Percentiles rank a stretch among this genome's conserved stretches.
These are phyloP conservation scores for Sebastes diploproa DNA, from an alignment of 2,797 vertebrate genomes.

Conservation along the genomic window DNA sequence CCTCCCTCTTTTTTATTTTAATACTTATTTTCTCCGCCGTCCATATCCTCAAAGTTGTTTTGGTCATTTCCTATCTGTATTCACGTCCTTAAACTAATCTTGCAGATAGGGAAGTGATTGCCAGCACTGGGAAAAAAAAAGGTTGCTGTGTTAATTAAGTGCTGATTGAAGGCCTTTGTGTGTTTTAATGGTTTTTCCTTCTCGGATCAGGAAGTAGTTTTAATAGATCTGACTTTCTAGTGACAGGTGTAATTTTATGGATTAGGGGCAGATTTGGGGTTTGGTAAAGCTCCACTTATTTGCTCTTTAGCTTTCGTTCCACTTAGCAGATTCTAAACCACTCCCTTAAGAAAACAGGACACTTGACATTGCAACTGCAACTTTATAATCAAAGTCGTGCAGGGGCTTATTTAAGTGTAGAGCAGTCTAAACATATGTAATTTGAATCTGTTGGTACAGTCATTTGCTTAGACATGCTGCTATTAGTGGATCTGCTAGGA, in stretches of 20 bases:
- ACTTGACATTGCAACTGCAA: slow-evolving; percentile 45
- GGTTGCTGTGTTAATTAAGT: slow-evolving; percentile 84
- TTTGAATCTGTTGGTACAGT: slow-evolving; percentile 45
- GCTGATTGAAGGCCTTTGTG: slow-evolving; percentile 78
- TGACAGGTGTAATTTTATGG: slow-evolving; percentile 90
- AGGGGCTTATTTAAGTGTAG: slow-evolving; percentile 51
- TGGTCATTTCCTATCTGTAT: slow-evolving; percentile 74
- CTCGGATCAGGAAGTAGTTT: slow-evolving; percentile 81
- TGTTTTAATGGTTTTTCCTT: slow-evolving; percentile 76
- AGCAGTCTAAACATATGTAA: slow-evolving; percentile 40
- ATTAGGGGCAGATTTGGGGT: slow-evolving; percentile 77
- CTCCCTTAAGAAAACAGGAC: slow-evolving; percentile 54
- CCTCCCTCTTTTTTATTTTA: slow-evolving; percentile 50
- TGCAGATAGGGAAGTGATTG: slow-evolving; percentile 74
- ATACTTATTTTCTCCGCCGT: slow-evolving; percentile 62
- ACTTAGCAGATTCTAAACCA: slow-evolving; percentile 50
- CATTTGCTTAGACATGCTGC: slow-evolving; percentile 43
- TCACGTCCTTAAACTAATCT: slow-evolving; percentile 80
- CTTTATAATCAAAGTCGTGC: slow-evolving; percentile 57
- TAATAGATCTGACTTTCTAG: slow-evolving; percentile 86
- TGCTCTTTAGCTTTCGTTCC: slow-evolving; percentile 62
- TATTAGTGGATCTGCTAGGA: slow-evolving; percentile 37
- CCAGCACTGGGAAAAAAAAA: slow-evolving; percentile 61
- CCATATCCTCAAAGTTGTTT: slow-evolving; percentile 59
- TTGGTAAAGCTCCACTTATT: slow-evolving; percentile 64